Evolutionary conservation across 1,140 invertebrate species (phyloP).

Genomic region (Pygmarrhopalites habei): DNA sequence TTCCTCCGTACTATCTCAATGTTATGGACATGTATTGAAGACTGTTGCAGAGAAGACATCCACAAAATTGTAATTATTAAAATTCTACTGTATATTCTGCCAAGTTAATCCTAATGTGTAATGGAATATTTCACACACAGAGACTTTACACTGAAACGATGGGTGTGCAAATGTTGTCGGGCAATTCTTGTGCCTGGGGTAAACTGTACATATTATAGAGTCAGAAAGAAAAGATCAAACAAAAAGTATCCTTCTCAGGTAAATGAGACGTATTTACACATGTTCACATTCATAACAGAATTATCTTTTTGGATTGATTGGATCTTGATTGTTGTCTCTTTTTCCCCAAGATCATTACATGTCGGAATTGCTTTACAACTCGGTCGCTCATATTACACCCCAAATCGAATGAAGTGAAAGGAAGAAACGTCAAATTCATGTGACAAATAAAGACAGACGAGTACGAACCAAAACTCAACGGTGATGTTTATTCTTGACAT

Average conservation of each 20-base stretch:
- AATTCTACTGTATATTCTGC: background rate
- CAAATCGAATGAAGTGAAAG: background rate
- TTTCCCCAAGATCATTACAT: background rate
- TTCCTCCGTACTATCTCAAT: background rate
- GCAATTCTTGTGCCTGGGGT: conserved; percentile 17
- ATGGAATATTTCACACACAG: conserved; percentile 6
- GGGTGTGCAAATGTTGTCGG: conserved; percentile 31
- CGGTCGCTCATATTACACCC: background rate
- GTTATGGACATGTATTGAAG: conserved; percentile 7
- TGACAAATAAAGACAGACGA: too few species aligned
- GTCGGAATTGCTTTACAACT: background rate
- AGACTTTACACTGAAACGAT: conserved; percentile 35
- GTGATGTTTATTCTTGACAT: too few species aligned
- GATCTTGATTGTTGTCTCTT: background rate
- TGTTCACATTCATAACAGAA: background rate
- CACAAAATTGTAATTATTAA: conserved; percentile 6
- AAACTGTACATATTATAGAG: conserved; percentile 26
- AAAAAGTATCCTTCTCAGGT: conserved; percentile 26
- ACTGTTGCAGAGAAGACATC: conserved; percentile 12
- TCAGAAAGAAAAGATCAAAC: conserved; percentile 17
- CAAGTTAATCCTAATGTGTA: background rate
- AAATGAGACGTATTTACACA: background rate
- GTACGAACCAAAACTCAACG: too few species aligned
- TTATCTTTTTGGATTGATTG: background rate
- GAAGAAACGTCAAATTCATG: background rate